Evolutionary conservation across 35 echinoderm and acorn worm genomes (phyloP), one percentile per base, ranked within the genome.

Genomic region (Patiria miniata): DNA sequence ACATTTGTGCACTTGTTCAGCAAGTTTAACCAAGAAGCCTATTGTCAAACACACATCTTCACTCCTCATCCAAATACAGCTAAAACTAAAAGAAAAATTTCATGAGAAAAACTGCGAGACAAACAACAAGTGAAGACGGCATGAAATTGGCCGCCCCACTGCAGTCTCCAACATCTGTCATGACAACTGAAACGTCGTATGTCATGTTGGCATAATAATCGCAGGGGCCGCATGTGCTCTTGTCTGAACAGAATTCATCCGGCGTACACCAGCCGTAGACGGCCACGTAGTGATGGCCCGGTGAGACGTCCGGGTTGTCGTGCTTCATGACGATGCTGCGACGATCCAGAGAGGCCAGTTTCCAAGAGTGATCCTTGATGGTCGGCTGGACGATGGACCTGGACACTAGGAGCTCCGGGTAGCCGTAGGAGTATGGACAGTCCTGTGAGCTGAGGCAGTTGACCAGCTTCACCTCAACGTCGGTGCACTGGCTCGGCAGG

Each of bases 261-360:
- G 95, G 91, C 5, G 95, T 98, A 55, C 95, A 98, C 95, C 95
- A 98, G 0, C 95, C 95, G 39, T 94, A 98, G 2, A 98, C 95
- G 38, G 91, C 89, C 0, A 98, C 86, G 39, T 88, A 98, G 54
- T 91, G 87, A 47, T 98, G 95, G 17, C 95, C 95, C 2, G 92
- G 61, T 21, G 87, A 86, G 68, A 91, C 93, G 32, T 94, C 91
- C 1, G 77, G 54, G 39, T 98, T 91, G 19, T 90, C 88, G 2
- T 84, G 81, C 2, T 82, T 39, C 39, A 98, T 65, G 44, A 51
- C 57, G 44, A 98, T 82, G 51, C 91, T 94, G 16, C 95, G 87
- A 18, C 86, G 85, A 15, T 82, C 52, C 14, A 98, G 19, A 10
- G 86, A 87, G 6, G 95, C 95, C 8, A 98, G 51, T 68, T 98